Evolutionary conservation across 1,140 invertebrate species (phyloP).

Genomic region (Drosophila nikananu): DNA sequence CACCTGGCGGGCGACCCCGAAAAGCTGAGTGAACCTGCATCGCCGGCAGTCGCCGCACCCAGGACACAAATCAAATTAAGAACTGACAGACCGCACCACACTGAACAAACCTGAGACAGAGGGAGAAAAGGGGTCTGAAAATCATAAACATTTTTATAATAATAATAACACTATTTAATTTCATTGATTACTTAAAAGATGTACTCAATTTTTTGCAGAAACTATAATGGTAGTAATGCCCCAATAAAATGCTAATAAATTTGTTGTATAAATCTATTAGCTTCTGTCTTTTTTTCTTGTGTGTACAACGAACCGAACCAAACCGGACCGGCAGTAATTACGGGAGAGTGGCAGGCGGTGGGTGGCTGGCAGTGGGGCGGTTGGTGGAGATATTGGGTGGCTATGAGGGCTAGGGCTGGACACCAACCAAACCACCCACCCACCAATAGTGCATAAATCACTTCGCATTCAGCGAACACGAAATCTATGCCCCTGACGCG

Average conservation of each 20-base stretch:
- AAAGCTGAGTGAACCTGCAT: constrained; percentile 50
- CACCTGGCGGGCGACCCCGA: constrained; percentile 29
- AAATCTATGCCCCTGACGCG: constrained; percentile 63
- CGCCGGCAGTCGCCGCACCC: constrained; percentile 47
- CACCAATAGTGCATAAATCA: constrained; percentile 59
- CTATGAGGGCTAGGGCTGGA: not conserved
- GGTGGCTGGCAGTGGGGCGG: not conserved
- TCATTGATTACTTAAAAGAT: not conserved
- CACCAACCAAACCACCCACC: constrained; percentile 17
- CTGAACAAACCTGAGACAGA: constrained; percentile 11
- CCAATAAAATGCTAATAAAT: not conserved
- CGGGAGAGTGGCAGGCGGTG: constrained; percentile 43
- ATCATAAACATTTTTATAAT: not conserved
- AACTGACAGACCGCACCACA: constrained; percentile 44
- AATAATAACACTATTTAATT: not conserved
- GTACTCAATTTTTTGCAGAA: not conserved
- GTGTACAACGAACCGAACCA: constrained; percentile 22
- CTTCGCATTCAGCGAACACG: constrained; percentile 61
- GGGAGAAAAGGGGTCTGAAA: not conserved
- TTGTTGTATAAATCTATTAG: not conserved
- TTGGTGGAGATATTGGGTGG: constrained; percentile 5
- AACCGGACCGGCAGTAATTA: constrained; percentile 56
- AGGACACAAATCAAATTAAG: constrained; percentile 63
- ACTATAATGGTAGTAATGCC: not conserved
- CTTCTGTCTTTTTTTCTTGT: not conserved